phyloP scores from a whole-genome alignment of 2,888 invertebrate species.

The Drosophila eohydei region DNA sequence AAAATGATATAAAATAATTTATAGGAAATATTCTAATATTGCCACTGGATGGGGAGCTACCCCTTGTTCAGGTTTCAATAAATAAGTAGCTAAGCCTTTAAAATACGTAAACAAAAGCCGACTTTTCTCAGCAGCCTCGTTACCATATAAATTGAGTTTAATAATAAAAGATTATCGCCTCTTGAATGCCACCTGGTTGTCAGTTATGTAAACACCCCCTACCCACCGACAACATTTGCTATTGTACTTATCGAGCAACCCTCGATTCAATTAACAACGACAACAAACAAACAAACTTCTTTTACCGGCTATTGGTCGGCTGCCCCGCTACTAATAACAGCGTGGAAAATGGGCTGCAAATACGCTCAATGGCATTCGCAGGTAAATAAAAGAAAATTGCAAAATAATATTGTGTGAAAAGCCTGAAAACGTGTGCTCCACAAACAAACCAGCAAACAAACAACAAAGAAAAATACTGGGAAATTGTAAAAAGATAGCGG shows the following conservation, averaged over 20 bases:
- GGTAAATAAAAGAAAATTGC: slow-evolving; percentile 54
- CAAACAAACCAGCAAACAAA: slow-evolving; percentile 21
- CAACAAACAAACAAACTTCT: slow-evolving; percentile 19
- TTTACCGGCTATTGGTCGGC: slow-evolving; percentile 7
- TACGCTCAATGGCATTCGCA: slow-evolving; percentile 43
- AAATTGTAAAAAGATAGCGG: slow-evolving; percentile 1
- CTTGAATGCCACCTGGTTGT: slow-evolving; percentile 10
- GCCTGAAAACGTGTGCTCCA: slow-evolving; percentile 31
- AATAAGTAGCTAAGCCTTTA: slow-evolving; percentile 9
- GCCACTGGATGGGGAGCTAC: no score
- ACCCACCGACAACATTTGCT: slow-evolving; percentile 1
- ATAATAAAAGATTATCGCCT: slow-evolving; percentile 21
- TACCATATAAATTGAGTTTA: slow-evolving; percentile 13
- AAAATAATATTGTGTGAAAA: slow-evolving; percentile 63
- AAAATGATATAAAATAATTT: not conserved
- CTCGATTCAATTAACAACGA: slow-evolving; percentile 26
- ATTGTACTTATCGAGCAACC: slow-evolving; percentile 15
- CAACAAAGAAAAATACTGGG: slow-evolving; percentile 6
- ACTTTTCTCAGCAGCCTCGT: not conserved
- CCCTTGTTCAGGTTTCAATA: not conserved
- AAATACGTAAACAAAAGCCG: slow-evolving; percentile 8
- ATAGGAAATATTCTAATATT: not conserved
- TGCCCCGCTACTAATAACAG: slow-evolving; percentile 33
- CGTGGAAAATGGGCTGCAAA: slow-evolving; percentile 73
- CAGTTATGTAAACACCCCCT: not conserved